These are phyloP conservation scores for Zaprionus vittiger DNA, from an alignment of 1,140 invertebrate genomes.

Conservation along the genomic window DNA sequence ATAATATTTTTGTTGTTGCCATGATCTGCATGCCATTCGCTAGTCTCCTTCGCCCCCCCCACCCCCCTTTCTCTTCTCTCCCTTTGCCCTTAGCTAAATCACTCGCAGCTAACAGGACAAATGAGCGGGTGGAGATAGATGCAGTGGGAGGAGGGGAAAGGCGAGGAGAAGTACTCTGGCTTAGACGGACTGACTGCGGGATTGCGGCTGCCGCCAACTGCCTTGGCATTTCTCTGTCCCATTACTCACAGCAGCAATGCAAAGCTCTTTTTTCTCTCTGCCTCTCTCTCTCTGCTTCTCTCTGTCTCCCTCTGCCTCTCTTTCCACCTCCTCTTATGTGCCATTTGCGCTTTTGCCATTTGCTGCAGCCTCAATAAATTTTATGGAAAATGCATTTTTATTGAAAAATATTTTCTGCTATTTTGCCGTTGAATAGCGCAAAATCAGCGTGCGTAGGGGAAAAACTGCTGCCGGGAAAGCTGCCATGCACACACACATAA, in stretches of 20 bases:
- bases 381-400: slow-evolving; percentile 72
- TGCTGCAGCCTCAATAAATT: slow-evolving; percentile 69
- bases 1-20: slow-evolving; percentile 77
- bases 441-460: slow-evolving; percentile 36
- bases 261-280: slow-evolving; percentile 13
- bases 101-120: slow-evolving; percentile 31
- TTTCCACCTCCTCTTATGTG: not conserved
- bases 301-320: not conserved
- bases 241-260: slow-evolving; percentile 76
- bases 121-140: not conserved
- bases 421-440: slow-evolving; percentile 33
- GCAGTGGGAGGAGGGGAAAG: not conserved
- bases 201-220: slow-evolving; percentile 41
- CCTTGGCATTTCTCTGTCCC: slow-evolving; percentile 77
- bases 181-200: slow-evolving; percentile 22
- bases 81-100: slow-evolving; percentile 21
- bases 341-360: slow-evolving; percentile 31
- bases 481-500: slow-evolving; percentile 3
- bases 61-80: not conserved
- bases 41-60: slow-evolving; percentile 9
- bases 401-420: slow-evolving; percentile 71
- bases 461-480: not conserved
- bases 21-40: slow-evolving; percentile 69
- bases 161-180: no score
- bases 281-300: not conserved